Evolutionary conservation across 1,140 invertebrate species (phyloP).

Genomic region (Cephus cinctus): DNA sequence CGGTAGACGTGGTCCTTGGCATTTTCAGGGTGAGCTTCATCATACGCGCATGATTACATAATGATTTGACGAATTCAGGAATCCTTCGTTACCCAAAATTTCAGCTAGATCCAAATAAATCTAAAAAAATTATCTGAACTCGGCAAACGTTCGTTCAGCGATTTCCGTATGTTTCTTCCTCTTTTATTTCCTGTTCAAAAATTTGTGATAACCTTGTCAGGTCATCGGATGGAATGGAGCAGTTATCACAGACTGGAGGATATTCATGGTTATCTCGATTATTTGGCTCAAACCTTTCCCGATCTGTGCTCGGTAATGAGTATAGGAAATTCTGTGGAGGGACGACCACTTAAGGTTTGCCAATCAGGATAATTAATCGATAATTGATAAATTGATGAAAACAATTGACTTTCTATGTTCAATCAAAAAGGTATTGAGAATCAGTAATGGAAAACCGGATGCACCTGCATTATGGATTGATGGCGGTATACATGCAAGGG

Average conservation of each 20-base stretch:
- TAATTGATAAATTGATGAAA: constrained; percentile 1
- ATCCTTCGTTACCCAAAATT: too few species aligned
- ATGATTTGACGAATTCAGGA: too few species aligned
- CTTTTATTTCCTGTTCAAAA: too few species aligned
- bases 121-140: too few species aligned
- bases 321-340: constrained; percentile 77
- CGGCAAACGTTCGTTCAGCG: too few species aligned
- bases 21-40: constrained; percentile 47
- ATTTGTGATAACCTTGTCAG: constrained; percentile 33
- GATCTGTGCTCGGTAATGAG: constrained; percentile 67
- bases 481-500: constrained; percentile 69
- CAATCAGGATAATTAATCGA: background rate
- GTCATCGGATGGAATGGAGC: constrained; percentile 78
- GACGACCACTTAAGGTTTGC: constrained; percentile 67
- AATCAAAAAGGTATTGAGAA: constrained; percentile 58
- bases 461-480: constrained; percentile 62
- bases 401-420: background rate
- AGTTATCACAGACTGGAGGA: constrained; percentile 74
- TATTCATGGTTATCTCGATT: constrained; percentile 73
- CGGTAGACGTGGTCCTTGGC: constrained; percentile 41
- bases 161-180: too few species aligned
- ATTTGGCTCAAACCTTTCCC: constrained; percentile 74
- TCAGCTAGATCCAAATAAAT: too few species aligned
- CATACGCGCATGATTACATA: too few species aligned
- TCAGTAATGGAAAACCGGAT: constrained; percentile 55